Base-by-base conservation (phyloP, 2,888 invertebrate species). In the Cephus sareptanus region DNA sequence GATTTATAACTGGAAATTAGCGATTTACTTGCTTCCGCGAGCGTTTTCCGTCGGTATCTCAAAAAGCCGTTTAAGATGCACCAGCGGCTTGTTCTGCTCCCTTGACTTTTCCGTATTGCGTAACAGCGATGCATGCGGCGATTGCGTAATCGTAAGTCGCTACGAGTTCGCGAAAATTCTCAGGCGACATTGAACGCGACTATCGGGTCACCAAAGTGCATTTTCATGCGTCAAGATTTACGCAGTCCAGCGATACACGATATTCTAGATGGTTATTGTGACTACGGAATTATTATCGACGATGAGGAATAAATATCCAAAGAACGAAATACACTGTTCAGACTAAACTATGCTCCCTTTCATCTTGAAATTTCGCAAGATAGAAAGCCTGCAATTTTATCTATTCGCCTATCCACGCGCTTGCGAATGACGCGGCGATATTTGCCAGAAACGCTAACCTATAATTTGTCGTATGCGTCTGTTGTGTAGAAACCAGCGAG, bases 401-500 rank as follows among this genome's bases (percentile, higher is more conserved):
- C 2, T 56, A 56, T 56, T 9, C 23, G 9, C 23, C 9, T 23
- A 23, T 56, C 23, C 23, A 23, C 15, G 15, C 6, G 40, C 40
- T 1, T 2, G 35, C 35, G 35, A 35, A 12, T 35, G 3, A 35
- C 35, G 35, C 35, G 35, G 12, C 56, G 3, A 23, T 56, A 23
- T 56, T 56, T 23, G 9, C 6, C 1, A 2, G 9, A 9, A 56
- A 9, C 9, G 56, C 9, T 23, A 56, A 56, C 56, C 56, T 23
- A 23, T 23, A 56, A 56, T 56, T 23, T 23, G 6, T 56, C 23
- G 2, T 56, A 23, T 56, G 34, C 74, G 30, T 30, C 56, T 70
- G 74, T 92, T 92, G 2, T 92, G 2, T 90, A 95, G 95, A 92
- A 85, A 92, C 92, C 80, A 95, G 94, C 89, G 92, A 93, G 75